Percentiles rank a stretch among this genome's conserved stretches.
Conservation (phyloP, 2,113 vertebrate genomes). For the Bothrops jararaca region DNA sequence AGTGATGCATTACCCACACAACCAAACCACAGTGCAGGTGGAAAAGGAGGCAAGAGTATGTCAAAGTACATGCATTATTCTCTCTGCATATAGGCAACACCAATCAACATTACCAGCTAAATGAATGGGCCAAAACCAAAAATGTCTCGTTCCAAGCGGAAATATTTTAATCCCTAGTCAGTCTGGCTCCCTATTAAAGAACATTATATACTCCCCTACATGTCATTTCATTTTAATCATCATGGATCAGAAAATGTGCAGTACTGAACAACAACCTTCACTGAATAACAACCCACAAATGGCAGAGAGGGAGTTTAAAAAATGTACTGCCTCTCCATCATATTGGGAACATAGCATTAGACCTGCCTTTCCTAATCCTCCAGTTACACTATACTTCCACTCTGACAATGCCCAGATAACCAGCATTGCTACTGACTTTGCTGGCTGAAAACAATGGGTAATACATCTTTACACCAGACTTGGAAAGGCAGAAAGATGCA, state of each 20-base stretch:
- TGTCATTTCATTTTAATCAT: not conserved
- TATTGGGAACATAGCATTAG: not conserved
- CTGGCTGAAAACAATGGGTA: not conserved
- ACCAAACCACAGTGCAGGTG: slow-evolving; percentile 21
- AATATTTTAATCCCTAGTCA: not conserved
- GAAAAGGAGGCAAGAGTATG: slow-evolving; percentile 7
- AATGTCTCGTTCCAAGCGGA: not conserved
- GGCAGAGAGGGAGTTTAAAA: not conserved
- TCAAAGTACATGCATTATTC: not conserved
- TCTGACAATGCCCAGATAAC: not conserved
- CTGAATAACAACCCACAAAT: not conserved
- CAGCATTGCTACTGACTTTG: not conserved
- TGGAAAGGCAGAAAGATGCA: not conserved
- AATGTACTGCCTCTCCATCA: not conserved
- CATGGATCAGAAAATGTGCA: not conserved
- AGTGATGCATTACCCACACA: slow-evolving; percentile 8
- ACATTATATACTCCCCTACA: not conserved
- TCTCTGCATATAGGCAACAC: not conserved
- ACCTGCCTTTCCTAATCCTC: not conserved
- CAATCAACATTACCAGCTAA: not conserved
- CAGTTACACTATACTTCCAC: not conserved
- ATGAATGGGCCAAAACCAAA: not conserved
- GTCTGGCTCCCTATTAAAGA: not conserved
- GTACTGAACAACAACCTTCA: not conserved
- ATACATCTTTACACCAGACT: not conserved